Evolutionary conservation across 2,113 vertebrate species (phyloP).

Genomic region (Macquaria australasica): DNA sequence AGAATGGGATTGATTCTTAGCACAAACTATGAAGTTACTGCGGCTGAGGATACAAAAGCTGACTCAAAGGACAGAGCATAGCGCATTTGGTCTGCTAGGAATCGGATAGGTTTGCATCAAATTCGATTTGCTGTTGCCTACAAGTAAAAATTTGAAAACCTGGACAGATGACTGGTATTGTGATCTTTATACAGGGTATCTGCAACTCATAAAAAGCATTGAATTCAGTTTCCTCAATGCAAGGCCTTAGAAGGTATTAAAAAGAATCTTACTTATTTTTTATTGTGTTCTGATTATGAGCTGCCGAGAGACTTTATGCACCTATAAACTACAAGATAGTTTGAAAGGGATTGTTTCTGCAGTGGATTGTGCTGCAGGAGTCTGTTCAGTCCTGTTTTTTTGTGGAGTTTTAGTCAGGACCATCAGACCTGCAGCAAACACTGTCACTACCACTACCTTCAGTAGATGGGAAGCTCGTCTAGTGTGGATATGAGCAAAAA

Average conservation of each 20-base stretch:
- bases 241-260: not conserved
- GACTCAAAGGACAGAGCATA: not conserved
- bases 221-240: not conserved
- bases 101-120: not conserved
- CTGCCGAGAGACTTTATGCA: not conserved
- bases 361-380: not conserved
- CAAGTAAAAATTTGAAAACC: not conserved
- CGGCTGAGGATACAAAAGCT: not conserved
- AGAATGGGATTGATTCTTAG: not conserved
- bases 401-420: not conserved
- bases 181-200: not conserved
- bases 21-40: conserved; percentile 5
- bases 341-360: not conserved
- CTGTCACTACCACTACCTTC: not conserved
- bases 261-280: not conserved
- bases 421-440: not conserved
- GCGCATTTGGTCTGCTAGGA: not conserved
- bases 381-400: not conserved
- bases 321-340: not conserved
- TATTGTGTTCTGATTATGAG: not conserved
- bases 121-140: not conserved
- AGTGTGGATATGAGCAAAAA: not conserved
- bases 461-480: not conserved
- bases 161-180: not conserved
- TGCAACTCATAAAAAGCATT: not conserved